These are phyloP conservation scores for Mythimna lalbum DNA, from an alignment of 2,888 invertebrate genomes.

Conservation along the genomic window DNA sequence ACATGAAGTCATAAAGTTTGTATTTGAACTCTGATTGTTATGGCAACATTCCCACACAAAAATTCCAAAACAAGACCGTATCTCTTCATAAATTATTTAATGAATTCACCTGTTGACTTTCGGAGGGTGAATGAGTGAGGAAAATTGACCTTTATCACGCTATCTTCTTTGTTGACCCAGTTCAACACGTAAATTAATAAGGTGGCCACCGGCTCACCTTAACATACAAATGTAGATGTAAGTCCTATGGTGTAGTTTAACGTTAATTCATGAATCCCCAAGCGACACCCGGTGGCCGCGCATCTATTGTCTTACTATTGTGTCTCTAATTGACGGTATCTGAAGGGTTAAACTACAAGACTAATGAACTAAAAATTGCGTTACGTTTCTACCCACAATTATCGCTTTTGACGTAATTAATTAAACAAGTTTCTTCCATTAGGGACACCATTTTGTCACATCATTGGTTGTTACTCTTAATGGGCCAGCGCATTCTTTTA, in stretches of 20 bases:
- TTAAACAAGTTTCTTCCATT: slow-evolving; percentile 56
- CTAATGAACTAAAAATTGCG: slow-evolving; percentile 25
- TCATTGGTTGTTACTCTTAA: slow-evolving; percentile 47
- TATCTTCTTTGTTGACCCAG: slow-evolving; percentile 68
- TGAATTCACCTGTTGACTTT: slow-evolving; percentile 83
- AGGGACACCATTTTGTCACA: slow-evolving; percentile 44
- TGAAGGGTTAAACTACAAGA: slow-evolving; percentile 34
- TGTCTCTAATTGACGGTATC: too few species aligned
- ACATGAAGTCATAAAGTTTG: slow-evolving; percentile 21
- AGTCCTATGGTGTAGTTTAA: slow-evolving; percentile 20
- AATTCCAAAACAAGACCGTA: slow-evolving; percentile 49
- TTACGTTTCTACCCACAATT: slow-evolving; percentile 27
- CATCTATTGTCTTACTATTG: too few species aligned
- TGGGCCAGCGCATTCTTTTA: slow-evolving; percentile 51
- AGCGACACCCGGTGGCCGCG: too few species aligned
- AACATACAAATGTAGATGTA: slow-evolving; percentile 32
- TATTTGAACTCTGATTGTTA: slow-evolving; percentile 16
- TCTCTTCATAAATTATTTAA: slow-evolving; percentile 81
- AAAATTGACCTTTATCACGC: slow-evolving; percentile 78
- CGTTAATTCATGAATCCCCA: too few species aligned
- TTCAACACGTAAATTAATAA: slow-evolving; percentile 59
- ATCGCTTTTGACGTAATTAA: slow-evolving; percentile 53
- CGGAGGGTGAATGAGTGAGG: slow-evolving; percentile 68
- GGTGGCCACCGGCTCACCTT: slow-evolving; percentile 28
- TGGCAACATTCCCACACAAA: slow-evolving; percentile 36